Evolutionary conservation across 1,140 invertebrate species (phyloP).

Genomic region (Orchesella cincta): DNA sequence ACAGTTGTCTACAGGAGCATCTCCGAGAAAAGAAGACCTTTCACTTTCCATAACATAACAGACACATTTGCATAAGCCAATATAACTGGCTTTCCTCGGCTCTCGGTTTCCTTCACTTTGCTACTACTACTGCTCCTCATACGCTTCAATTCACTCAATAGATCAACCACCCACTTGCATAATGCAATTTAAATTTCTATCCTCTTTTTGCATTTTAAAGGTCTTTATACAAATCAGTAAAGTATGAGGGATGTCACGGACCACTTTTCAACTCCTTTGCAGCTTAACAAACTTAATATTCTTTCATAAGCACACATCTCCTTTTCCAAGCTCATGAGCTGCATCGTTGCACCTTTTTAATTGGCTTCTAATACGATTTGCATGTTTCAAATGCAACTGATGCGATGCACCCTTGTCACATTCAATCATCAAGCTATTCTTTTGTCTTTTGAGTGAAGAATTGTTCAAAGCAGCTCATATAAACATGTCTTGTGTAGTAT

Average conservation of each 20-base stretch:
- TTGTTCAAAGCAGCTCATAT: too few relatives aligned
- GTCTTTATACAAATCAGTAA: too few relatives aligned
- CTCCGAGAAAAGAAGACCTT: too few relatives aligned
- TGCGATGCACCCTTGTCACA: too few relatives aligned
- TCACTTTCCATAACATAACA: background rate
- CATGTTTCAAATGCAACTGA: background rate
- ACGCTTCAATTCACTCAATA: slow-evolving; percentile 37
- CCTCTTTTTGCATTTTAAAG: slow-evolving; percentile 38
- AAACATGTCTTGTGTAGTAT: too few relatives aligned
- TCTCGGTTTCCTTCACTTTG: background rate
- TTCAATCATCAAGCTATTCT: too few relatives aligned
- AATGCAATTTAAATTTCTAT: slow-evolving; percentile 27
- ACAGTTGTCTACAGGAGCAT: too few relatives aligned
- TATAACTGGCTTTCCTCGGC: background rate
- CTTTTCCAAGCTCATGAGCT: background rate
- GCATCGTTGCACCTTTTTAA: slow-evolving; percentile 15
- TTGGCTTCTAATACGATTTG: slow-evolving; percentile 20
- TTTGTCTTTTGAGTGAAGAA: too few relatives aligned
- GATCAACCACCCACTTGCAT: slow-evolving; percentile 26
- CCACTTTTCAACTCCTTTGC: too few relatives aligned
- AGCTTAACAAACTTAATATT: too few relatives aligned
- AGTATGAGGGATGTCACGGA: too few relatives aligned
- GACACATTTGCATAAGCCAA: background rate
- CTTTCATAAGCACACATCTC: too few relatives aligned
- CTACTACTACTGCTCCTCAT: background rate